These are phyloP conservation scores for Sarcophaga subvicina DNA, from an alignment of 2,888 invertebrate species.

Conservation along the genomic window DNA sequence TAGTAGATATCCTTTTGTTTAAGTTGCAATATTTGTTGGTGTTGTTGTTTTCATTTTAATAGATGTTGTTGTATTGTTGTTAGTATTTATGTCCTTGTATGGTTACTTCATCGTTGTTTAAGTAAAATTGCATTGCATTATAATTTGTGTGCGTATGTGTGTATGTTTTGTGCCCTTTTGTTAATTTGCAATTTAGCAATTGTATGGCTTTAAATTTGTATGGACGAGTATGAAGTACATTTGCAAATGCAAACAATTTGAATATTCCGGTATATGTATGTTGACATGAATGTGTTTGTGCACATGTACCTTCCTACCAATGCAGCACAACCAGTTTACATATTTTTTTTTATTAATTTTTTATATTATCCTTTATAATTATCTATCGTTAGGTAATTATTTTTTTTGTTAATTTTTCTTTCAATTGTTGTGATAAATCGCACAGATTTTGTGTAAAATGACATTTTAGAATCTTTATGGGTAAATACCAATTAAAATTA, in stretches of 20 bases:
- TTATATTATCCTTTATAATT: constrained; percentile 58
- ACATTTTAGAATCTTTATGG: no score
- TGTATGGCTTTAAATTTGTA: constrained; percentile 44
- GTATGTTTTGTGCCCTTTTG: neutral
- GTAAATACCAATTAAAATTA: no score
- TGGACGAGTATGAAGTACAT: neutral
- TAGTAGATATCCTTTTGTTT: constrained; percentile 8
- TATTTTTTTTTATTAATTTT: constrained; percentile 19
- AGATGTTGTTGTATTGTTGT: constrained; percentile 8
- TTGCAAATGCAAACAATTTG: constrained; percentile 39
- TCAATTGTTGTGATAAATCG: constrained; percentile 4
- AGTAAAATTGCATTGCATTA: constrained; percentile 53
- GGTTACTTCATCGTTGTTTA: constrained; percentile 50
- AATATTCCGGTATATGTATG: neutral
- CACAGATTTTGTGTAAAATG: neutral
- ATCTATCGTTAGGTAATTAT: constrained; percentile 58
- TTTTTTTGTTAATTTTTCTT: constrained; percentile 12
- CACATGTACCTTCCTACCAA: neutral
- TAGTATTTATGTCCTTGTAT: constrained; percentile 26
- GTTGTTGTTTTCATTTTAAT: neutral
- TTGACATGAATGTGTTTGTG: neutral
- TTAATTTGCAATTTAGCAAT: constrained; percentile 45
- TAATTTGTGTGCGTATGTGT: constrained; percentile 34
- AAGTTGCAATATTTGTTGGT: constrained; percentile 4
- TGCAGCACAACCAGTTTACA: neutral